Base-by-base conservation (phyloP, 2,113 vertebrate species). In the Acanthisitta chloris region DNA sequence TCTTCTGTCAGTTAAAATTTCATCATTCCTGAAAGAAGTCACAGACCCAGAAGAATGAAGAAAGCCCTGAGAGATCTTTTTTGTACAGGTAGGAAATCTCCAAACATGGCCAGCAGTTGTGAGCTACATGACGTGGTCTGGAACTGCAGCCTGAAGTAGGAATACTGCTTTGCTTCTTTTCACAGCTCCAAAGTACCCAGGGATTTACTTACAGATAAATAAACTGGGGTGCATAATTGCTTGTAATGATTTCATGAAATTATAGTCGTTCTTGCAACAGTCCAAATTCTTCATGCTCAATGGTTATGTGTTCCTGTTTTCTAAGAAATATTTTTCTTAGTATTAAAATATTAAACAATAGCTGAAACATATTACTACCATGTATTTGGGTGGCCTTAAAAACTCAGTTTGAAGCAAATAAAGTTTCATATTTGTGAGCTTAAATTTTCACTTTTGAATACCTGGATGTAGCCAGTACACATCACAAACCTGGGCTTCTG, bases 301-400 rank as follows among this genome's bases (percentile, higher is more conserved):
- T 59, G 33, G 13, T 46, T 83, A 19, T 16, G 7, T 40, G 36
- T 80, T 81, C 36, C 62, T 34, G 20, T 16, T 62, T 92, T 54
- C 11, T 29, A 62, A 65, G 12, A 69, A 69, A 45, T 52, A 49
- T 42, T 80, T 88, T 92, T 55, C 11, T 86, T 77, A 51, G 2
- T 36, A 25, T n/a, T 34, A 16, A 14, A 31, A 33, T 58, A 54
- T 10, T 52, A 18, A 80, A 77, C 84, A 16, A 0, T 13, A 79
- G 7, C 33, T 64, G 1, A 69, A 76, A 49, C 14, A n/a, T 3
- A 3, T 45, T 2, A n/a, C 15, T 61, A 7, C 0, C 9, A 4
- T 36, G 10, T 25, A 74, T 86, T 65, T 73, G 17, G 24, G 23
- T 62, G 45, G 11, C 31, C 38, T 43, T 90, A 38, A 88, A 76